Evolutionary conservation across 2,113 vertebrate species (phyloP), one percentile per base, ranked within the genome.

Genomic region (Triplophysa tibetana): DNA sequence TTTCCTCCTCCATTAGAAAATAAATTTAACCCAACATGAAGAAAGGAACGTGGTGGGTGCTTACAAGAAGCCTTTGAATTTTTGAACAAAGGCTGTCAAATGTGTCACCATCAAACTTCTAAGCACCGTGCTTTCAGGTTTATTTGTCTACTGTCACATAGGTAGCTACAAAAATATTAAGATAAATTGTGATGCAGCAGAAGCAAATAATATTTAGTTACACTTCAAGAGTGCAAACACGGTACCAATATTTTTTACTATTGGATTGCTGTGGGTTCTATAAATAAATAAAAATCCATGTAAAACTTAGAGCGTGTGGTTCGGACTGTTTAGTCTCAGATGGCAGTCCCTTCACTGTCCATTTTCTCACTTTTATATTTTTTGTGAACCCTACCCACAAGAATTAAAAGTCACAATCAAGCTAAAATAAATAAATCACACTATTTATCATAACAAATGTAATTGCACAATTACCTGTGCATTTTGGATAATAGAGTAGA

Each of bases 41-140:
- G 21, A 68, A 60, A 43, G 75, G 76, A 77, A 65, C 62, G 56
- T 26, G 23, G 23, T 33, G 69, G 72, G 70, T 41, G 21, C 52
- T 75, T 73, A 70, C 23, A 73, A 43, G 52, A 74, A 75, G 16
- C 45, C 63, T 79, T 83, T 79, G 77, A 83, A 68, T 60, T 54
- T 58, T 33, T 67, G 2, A 60, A 54, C 54, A 75, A 79, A 38
- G 14, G 56, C 23, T 76, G 50, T 63, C 78, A 80, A 64, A 70
- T 61, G 26, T 79, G 72, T 75, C 82, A 72, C 78, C 73, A 70
- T 77, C 50, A 65, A 73, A 83, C 24, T 56, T 72, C 50, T 64
- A 67, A 41, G 43, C 73, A 61, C 23, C 1, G 8, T 6, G 26
- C 62, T 65, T 45, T 69, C 21, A 9, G n/a, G 66, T 41, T 23